Evolutionary conservation across 2,888 invertebrate genomes (phyloP), one percentile per base, ranked within the genome.

Genomic region (Empis livida): DNA sequence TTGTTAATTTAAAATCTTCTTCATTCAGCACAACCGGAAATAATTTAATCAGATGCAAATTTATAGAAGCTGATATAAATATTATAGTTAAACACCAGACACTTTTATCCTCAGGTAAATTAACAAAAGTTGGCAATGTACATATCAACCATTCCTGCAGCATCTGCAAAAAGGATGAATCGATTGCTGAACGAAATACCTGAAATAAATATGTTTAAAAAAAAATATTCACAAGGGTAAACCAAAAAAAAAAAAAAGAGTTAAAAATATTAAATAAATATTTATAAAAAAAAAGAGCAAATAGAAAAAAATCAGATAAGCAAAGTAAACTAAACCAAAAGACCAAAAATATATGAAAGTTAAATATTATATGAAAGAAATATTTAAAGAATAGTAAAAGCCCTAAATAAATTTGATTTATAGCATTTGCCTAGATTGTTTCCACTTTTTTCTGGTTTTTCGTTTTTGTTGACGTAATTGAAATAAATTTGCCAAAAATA

Each of bases 141-240:
- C 67, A 70, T 59, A 70, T 68, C 53, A 78, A 69, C 96, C 96
- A 97, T 55, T 95, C 94, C 67, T 89, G 88, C 5, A 96, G 77
- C 30, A 95, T 77, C 23, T 81, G 78, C 41, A 91, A 74, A 63
- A 92, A 92, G 50, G 85, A 79, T 64, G 86, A 83, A 50, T 78
- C 72, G 59, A 88, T 80, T n/a, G 89, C 84, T 54, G 83, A 79
- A 61, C 89, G 84, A 67, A 94, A 94, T 38, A 94, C 89, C 94
- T 94, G 69, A 6, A 64, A 62, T 20, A 51, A 56, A 57, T n/a
- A n/a, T 20, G 20, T 20, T 5, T 5, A 5, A 20, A 20, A 20
- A 5, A 20, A 20, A 20, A 20, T 20, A 20, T 5, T 3, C 5
- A 20, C 20, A 20, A 31, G 17, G 5, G 42, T 38, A 20, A 42